Percentiles rank a stretch among this genome's conserved stretches.
phyloP scores from a whole-genome alignment of 64 coral and sea anemone genomes.

The Montipora efflorescens region DNA sequence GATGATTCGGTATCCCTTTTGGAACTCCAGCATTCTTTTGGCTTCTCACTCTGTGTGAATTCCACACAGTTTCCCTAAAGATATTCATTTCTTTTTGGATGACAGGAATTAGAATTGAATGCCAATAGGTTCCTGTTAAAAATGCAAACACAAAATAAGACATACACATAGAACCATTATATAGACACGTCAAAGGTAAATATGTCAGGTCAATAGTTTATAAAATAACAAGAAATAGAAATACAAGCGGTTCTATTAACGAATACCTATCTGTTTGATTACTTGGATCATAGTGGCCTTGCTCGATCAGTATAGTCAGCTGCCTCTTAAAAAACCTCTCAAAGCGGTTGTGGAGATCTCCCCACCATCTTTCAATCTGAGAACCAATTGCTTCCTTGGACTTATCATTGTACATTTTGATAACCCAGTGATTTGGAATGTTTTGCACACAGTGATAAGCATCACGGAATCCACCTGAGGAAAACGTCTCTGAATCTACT shows the following conservation, averaged over 20 bases:
- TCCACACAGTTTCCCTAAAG: slow-evolving; percentile 69
- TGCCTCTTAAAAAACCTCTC: not conserved
- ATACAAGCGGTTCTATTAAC: not conserved
- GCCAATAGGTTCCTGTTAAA: slow-evolving; percentile 48
- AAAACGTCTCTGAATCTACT: no score
- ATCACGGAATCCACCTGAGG: no score
- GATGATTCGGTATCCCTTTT: slow-evolving; percentile 58
- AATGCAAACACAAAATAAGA: not conserved
- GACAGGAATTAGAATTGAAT: slow-evolving; percentile 60
- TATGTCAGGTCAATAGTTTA: slow-evolving; percentile 8
- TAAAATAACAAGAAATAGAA: slow-evolving; percentile 6
- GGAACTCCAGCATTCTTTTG: slow-evolving; percentile 62
- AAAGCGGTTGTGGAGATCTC: not conserved
- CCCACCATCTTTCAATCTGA: not conserved
- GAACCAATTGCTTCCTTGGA: slow-evolving; percentile 54
- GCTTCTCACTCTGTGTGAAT: slow-evolving; percentile 56
- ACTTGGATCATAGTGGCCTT: slow-evolving; percentile 52
- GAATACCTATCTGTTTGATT: slow-evolving; percentile 45
- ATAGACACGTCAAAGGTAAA: not conserved
- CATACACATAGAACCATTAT: not conserved
- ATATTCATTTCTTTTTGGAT: slow-evolving; percentile 64
- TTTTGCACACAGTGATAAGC: not conserved
- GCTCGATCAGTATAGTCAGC: slow-evolving; percentile 57
- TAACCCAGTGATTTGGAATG: slow-evolving; percentile 66
- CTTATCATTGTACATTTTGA: slow-evolving; percentile 82